Evolutionary conservation across 2,888 invertebrate genomes (phyloP), one percentile per base, ranked within the genome.

Genomic region (Stenoptilia bipunctidactyla): DNA sequence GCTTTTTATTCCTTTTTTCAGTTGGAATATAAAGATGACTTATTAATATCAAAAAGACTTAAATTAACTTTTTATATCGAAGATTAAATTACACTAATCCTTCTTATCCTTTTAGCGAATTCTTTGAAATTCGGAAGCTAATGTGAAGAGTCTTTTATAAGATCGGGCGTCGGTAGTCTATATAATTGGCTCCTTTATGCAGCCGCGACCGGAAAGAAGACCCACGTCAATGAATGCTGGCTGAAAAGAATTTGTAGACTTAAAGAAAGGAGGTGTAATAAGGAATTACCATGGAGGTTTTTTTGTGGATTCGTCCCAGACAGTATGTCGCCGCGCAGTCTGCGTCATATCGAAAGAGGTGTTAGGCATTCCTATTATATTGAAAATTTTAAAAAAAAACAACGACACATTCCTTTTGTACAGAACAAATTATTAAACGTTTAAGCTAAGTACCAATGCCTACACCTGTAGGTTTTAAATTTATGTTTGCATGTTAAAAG

Each of bases 61-160:
- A 30, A 30, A 30, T 30, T 30, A 30, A 30, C 20, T 20, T 20
- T 20, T 20, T 20, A 20, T 20, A 20, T 20, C 47, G 63, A 61
- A 51, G 62, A 62, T 53, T 61, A 59, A 67, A 75, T 75, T 62
- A 66, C 60, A 55, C 50, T 75, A 69, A 77, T 77, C 74, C 58
- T 30, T 3, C 48, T 55, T 53, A 66, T 66, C 66, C 66, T 64
- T 61, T 60, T 61, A 58, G 39, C 45, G 41, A 50, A 56, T 77
- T 76, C 76, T 71, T 76, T 74, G 69, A 72, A 75, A 71, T 66
- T 74, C 75, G 77, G 80, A 77, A 82, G 82, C 71, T 56, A 58
- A 53, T 58, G 53, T 67, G 59, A 57, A 62, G 57, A 55, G 59
- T 61, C 58, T 63, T 67, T 67, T 63, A 58, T 66, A 60, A 58